Evolutionary conservation across 2,888 invertebrate genomes (phyloP).

Genomic region (Tenthredo livida): DNA sequence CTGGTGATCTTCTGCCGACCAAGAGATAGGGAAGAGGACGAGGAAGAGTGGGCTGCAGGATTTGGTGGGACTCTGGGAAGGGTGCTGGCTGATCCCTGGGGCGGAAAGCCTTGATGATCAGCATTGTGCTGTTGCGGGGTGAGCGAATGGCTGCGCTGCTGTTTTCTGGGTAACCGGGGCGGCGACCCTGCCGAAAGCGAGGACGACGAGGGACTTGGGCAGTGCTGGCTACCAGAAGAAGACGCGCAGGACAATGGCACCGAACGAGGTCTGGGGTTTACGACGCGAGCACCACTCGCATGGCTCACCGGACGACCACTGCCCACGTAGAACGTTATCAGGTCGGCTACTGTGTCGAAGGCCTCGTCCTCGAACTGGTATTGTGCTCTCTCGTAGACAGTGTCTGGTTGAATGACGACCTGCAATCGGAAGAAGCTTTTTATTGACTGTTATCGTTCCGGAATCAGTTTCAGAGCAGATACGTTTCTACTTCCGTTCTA

Average conservation of each 20-base stretch:
- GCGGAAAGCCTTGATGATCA: slow-evolving; percentile 56
- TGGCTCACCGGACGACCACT: slow-evolving; percentile 94
- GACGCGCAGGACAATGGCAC: slow-evolving; percentile 82
- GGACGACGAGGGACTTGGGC: slow-evolving; percentile 80
- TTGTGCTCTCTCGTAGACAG: slow-evolving; percentile 94
- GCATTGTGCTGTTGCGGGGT: slow-evolving; percentile 80
- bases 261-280: slow-evolving; percentile 90
- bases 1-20: slow-evolving; percentile 80
- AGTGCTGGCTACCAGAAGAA: slow-evolving; percentile 69
- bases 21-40: slow-evolving; percentile 73
- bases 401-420: slow-evolving; percentile 92
- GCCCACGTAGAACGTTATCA: slow-evolving; percentile 96
- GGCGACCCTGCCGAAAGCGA: slow-evolving; percentile 79
- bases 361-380: slow-evolving; percentile 97
- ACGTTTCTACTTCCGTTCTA: neutral
- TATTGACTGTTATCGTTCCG: neutral
- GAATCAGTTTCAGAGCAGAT: neutral
- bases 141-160: slow-evolving; percentile 89
- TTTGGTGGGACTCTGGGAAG: slow-evolving; percentile 65
- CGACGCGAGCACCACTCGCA: slow-evolving; percentile 93
- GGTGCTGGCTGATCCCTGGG: slow-evolving; percentile 54
- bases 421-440: slow-evolving; percentile 69
- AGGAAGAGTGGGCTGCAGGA: slow-evolving; percentile 62
- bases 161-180: slow-evolving; percentile 79
- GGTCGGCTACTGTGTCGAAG: slow-evolving; percentile 94